Percentiles rank a stretch among this genome's conserved stretches.
Evolutionary conservation across 2,888 invertebrate species (phyloP).

Genomic region (Pheosia tremula): DNA sequence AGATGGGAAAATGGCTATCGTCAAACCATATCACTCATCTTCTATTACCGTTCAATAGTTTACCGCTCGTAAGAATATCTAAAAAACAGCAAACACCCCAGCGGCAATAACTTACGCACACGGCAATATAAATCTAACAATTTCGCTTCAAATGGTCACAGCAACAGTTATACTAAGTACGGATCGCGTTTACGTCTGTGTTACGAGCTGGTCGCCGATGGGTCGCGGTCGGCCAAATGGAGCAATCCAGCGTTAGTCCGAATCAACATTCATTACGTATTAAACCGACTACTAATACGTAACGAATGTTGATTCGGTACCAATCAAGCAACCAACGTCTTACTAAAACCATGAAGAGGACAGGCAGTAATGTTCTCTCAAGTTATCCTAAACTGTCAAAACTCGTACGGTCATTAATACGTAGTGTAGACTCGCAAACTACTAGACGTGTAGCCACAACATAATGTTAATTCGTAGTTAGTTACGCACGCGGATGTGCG

Average conservation of each 20-base stretch:
- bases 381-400: no score
- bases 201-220: neutral
- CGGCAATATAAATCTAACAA: conserved; percentile 3
- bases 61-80: no score
- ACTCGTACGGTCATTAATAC: no score
- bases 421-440: neutral
- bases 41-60: neutral
- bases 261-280: no score
- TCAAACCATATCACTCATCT: no score
- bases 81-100: neutral
- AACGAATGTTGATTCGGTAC: neutral
- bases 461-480: neutral
- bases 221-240: neutral
- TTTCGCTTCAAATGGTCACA: conserved; percentile 4
- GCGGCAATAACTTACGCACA: neutral
- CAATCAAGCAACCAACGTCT: no score
- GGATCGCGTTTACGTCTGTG: conserved; percentile 27
- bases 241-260: neutral
- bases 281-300: neutral
- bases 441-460: neutral
- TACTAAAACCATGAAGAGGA: no score
- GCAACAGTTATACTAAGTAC: conserved; percentile 33
- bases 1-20: no score
- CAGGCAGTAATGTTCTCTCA: no score
- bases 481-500: conserved; percentile 1